Evolutionary conservation across 2,113 vertebrate genomes (phyloP).

Genomic region (Oryzias woworae): DNA sequence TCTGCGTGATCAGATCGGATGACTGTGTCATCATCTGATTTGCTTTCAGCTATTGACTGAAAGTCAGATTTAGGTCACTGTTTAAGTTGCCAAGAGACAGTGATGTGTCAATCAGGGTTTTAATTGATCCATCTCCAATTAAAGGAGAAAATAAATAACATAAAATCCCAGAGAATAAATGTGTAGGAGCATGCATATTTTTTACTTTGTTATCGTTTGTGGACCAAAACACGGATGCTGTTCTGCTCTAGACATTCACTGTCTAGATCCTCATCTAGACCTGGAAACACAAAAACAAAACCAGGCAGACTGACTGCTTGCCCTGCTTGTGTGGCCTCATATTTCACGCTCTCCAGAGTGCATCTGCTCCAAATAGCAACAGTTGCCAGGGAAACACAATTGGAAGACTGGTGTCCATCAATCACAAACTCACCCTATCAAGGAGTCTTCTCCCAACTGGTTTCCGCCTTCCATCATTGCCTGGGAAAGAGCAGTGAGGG

Average conservation of each 20-base stretch:
- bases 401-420: constrained; percentile 33
- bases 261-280: constrained; percentile 51
- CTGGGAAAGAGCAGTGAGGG: constrained; percentile 89
- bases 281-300: constrained; percentile 11
- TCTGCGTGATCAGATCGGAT: too few relatives aligned
- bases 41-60: constrained; percentile 6
- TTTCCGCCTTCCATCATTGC: constrained; percentile 89
- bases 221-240: constrained; percentile 31
- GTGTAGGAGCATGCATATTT: not conserved
- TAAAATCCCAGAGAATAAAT: not conserved
- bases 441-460: constrained; percentile 91
- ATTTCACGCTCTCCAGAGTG: constrained; percentile 42
- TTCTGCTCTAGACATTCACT: constrained; percentile 26
- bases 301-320: constrained; percentile 3
- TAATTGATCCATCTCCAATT: too few relatives aligned
- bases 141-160: too few relatives aligned
- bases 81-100: constrained; percentile 2
- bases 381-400: constrained; percentile 1
- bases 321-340: constrained; percentile 25
- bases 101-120: too few relatives aligned
- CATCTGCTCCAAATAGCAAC: constrained; percentile 37
- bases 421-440: constrained; percentile 85
- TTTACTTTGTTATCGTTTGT: constrained; percentile 38
- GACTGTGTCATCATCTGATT: not conserved
- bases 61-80: constrained; percentile 16